phyloP scores from a whole-genome alignment of 2,797 vertebrate species.

The Oceanodroma leucorhoa region DNA sequence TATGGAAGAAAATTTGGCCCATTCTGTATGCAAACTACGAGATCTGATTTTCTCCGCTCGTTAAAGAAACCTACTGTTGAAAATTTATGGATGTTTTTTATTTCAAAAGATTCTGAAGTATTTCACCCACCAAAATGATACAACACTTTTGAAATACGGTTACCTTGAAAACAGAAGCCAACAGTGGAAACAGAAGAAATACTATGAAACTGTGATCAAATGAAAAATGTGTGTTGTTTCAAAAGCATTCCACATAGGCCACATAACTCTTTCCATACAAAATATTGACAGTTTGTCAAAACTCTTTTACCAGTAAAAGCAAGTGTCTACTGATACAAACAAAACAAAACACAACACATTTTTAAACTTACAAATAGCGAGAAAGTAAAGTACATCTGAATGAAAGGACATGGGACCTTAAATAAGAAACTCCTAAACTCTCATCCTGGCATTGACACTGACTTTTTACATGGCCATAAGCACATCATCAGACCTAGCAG shows the following conservation, averaged over 20 bases:
- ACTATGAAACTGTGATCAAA: neutral
- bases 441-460: neutral
- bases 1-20: neutral
- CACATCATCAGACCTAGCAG: neutral
- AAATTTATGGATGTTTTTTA: neutral
- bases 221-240: neutral
- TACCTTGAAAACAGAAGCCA: constrained; percentile 7
- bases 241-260: neutral
- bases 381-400: neutral
- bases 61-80: neutral
- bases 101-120: neutral
- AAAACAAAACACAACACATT: neutral
- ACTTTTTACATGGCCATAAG: neutral
- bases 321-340: neutral
- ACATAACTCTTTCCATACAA: neutral
- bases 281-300: neutral
- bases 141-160: neutral
- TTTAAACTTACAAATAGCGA: neutral
- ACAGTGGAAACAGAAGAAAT: constrained; percentile 1
- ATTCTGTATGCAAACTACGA: neutral
- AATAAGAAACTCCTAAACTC: neutral
- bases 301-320: neutral
- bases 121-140: neutral
- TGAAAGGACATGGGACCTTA: neutral
- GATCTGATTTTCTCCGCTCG: neutral